phyloP scores from a whole-genome alignment of 2,797 vertebrate genomes.

The Dicrostonyx torquatus region DNA sequence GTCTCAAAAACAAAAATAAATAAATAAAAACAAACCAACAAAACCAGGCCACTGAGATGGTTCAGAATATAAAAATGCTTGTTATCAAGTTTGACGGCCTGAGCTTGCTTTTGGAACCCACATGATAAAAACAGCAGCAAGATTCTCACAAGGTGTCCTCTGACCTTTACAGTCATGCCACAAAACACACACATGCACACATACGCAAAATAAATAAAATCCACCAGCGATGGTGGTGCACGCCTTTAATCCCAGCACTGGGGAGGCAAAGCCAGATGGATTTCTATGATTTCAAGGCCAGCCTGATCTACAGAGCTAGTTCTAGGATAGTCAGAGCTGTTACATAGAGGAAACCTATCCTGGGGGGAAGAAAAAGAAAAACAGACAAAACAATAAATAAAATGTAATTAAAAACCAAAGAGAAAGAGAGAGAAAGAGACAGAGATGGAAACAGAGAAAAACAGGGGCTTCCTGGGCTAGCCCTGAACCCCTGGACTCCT shows the following conservation, averaged over 20 bases:
- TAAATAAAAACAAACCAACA: neutral
- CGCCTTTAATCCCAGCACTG: neutral
- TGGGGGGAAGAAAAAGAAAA: no score
- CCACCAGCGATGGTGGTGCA: neutral
- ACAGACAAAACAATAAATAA: neutral
- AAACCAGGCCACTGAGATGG: neutral
- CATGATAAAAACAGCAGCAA: neutral
- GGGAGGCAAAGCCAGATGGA: neutral
- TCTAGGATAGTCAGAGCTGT: neutral
- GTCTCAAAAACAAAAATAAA: neutral
- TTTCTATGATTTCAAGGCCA: neutral
- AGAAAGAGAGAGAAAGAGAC: neutral
- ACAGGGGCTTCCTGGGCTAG: neutral
- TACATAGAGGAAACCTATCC: neutral
- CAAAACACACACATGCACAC: neutral
- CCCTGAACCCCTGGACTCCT: neutral
- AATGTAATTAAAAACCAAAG: neutral
- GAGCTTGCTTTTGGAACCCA: neutral
- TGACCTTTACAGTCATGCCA: neutral
- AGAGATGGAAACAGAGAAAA: neutral
- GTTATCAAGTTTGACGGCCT: neutral
- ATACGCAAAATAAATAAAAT: neutral
- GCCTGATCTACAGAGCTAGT: neutral
- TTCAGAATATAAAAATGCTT: neutral
- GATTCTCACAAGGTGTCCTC: neutral